Percentiles rank a stretch among this genome's conserved stretches.
Evolutionary conservation across 2,888 invertebrate species (phyloP).

Genomic region (Lithophane ornitopus): DNA sequence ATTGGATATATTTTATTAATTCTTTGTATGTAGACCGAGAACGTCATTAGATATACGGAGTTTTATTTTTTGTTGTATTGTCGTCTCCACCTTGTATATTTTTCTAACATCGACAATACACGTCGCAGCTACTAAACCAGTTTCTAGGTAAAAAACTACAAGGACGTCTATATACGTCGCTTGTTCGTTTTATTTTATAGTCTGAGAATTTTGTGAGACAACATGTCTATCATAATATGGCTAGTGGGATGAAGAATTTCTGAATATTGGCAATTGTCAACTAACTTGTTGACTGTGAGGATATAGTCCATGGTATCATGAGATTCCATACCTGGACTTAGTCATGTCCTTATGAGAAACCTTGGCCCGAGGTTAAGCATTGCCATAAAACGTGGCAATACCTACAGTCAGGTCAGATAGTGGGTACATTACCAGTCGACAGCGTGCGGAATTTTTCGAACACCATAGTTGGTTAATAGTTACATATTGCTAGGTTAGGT

Average conservation of each 20-base stretch:
- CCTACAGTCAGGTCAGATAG: too few species aligned
- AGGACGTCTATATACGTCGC: conserved; percentile 50
- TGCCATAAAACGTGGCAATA: too few species aligned
- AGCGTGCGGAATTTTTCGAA: too few species aligned
- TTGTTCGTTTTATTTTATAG: conserved; percentile 24
- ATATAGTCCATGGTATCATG: neutral
- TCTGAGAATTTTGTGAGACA: conserved; percentile 15
- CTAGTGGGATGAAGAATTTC: neutral
- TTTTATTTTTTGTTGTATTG: too few species aligned
- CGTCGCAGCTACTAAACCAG: conserved; percentile 40
- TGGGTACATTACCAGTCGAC: too few species aligned
- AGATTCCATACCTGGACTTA: neutral
- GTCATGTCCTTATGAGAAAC: neutral
- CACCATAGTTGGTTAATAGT: too few species aligned
- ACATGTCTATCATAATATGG: neutral
- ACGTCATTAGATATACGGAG: too few species aligned
- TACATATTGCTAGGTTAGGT: too few species aligned
- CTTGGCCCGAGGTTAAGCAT: too few species aligned
- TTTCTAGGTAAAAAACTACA: conserved; percentile 60
- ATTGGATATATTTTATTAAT: too few species aligned
- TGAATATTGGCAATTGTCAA: neutral
- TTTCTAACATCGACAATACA: conserved; percentile 5
- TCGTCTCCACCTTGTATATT: too few species aligned
- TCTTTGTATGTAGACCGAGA: too few species aligned
- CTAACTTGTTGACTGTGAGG: neutral